Evolutionary conservation across 2,888 invertebrate species (phyloP), one percentile per base, ranked within the genome.

Genomic region (Germaria angustata): DNA sequence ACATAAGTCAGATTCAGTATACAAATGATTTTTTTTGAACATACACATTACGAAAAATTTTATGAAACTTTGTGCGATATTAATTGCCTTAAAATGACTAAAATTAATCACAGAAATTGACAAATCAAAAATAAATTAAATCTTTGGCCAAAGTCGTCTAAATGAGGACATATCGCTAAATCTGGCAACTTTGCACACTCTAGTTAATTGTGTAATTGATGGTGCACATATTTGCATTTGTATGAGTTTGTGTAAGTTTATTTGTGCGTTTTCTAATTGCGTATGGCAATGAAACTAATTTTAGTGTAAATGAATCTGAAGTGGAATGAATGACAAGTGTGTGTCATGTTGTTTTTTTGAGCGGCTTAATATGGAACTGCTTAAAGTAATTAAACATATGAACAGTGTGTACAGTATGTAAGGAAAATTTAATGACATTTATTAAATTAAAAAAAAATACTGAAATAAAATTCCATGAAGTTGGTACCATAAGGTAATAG

Each of bases 211-310:
- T 71, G 69, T 65, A 76, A 78, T 79, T 84, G 72, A 78, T 61
- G 69, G 77, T 75, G 75, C 75, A 51, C 57, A 49, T 44, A 80
- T 51, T 49, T 63, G 32, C 49, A 71, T 24, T 28, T 32, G 57
- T 65, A 44, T 22, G 5, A 22, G 17, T 32, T 44, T 63, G 20
- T 24, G 1, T 57, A 1, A 11, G 13, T 22, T 22, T 17, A 11
- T 51, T 22, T 55, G 20, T 24, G 20, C 49, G 8, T 20, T 39
- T 7, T 59, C 32, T 41, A 44, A 49, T 28, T 72, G 51, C 39
- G 2, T 86, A 86, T 88, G 88, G 86, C 88, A 89, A 88, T 89
- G 87, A 88, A 89, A 89, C 89, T 87, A 88, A 89, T 89, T 89
- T 88, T 85, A 88, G 75, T 81, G 61, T 77, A 84, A 84, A 81